Base-by-base conservation (phyloP, 2,113 vertebrate genomes). In the Dendrocopos noguchii region DNA sequence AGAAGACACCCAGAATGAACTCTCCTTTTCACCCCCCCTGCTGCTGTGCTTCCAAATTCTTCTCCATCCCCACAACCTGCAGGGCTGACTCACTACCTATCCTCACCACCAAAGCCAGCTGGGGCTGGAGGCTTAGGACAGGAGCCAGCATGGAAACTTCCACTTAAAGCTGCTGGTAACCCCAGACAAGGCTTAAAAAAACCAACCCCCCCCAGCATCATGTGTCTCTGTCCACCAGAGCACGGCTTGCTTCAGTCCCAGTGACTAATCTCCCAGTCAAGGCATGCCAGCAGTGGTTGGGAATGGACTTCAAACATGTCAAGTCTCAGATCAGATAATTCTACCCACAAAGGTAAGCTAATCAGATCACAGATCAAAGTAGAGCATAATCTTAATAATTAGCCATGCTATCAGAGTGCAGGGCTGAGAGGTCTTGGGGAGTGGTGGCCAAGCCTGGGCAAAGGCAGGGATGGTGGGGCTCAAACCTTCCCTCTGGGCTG, bases 61-160 rank as follows among this genome's bases (percentile, higher is more conserved):
- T 29, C 53, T 55, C 82, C 22, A 39, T 17, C n/a, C 44, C 52
- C 52, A 39, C 34, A 42, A 12, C 24, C 64, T 47, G 21, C 42
- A 27, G 31, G 56, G 46, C 68, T 73, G 34, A 72, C 52, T 76
- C 90, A 56, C 39, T 61, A 79, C 76, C 74, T 73, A 22, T 31
- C 82, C 82, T 89, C 7, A 1, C 0, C 0, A 59, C 28, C 5
- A 2, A 42, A 75, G 50, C 22, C 18, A 20, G 18, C 94, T 52
- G 28, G 14, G 55, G 55, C 14, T 53, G 39, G 68, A 85, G 31
- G 47, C 66, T 94, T 77, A 80, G 93, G 91, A 75, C 59, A 46
- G 53, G 11, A 91, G 94, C 93, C 95, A 96, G 64, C 1, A 0
- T 88, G 89, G 95, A 96, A 96, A 94, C 68, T 95, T 96, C 93